Percentiles rank a stretch among this genome's conserved stretches.
Conservation (phyloP, 2,797 vertebrate genomes). For the Hyperoplus lanceolatus region DNA sequence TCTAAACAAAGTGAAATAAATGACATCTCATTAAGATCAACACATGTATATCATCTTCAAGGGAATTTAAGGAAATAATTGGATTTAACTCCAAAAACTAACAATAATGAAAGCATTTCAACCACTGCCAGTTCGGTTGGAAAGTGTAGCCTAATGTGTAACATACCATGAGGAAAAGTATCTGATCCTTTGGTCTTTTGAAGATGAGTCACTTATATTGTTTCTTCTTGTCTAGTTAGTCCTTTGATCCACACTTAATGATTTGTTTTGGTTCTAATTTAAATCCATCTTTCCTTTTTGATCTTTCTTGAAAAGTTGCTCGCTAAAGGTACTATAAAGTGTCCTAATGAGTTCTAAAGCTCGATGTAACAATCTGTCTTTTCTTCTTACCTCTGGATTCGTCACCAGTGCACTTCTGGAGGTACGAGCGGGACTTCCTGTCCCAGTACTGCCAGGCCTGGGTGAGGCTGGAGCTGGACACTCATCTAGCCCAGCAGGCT, state of each 20-base stretch:
- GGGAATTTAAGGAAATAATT: background rate
- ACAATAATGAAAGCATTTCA: slow-evolving; percentile 1
- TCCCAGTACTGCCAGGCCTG: slow-evolving; percentile 86
- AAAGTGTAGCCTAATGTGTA: background rate
- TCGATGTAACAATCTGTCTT: slow-evolving; percentile 29
- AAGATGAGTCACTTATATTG: slow-evolving; percentile 10
- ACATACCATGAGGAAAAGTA: background rate
- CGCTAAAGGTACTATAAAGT: background rate
- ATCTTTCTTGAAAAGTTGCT: background rate
- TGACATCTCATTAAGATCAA: slow-evolving; percentile 10
- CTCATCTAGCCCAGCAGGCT: slow-evolving; percentile 85
- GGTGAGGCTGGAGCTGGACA: slow-evolving; percentile 85
- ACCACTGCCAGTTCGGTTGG: background rate
- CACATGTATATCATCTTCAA: slow-evolving; percentile 25
- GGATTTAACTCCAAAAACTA: background rate
- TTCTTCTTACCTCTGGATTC: slow-evolving; percentile 8
- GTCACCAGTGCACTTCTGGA: slow-evolving; percentile 85
- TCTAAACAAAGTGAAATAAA: background rate
- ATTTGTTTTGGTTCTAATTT: slow-evolving; percentile 36
- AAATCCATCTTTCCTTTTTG: slow-evolving; percentile 23
- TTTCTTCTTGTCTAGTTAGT: slow-evolving; percentile 31
- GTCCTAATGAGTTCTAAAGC: slow-evolving; percentile 25
- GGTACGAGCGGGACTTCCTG: slow-evolving; percentile 82
- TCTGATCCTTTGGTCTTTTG: slow-evolving; percentile 19
- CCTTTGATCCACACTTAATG: slow-evolving; percentile 27